Base-by-base conservation (phyloP, 2,113 vertebrate species). In the Catharus fuscescens region DNA sequence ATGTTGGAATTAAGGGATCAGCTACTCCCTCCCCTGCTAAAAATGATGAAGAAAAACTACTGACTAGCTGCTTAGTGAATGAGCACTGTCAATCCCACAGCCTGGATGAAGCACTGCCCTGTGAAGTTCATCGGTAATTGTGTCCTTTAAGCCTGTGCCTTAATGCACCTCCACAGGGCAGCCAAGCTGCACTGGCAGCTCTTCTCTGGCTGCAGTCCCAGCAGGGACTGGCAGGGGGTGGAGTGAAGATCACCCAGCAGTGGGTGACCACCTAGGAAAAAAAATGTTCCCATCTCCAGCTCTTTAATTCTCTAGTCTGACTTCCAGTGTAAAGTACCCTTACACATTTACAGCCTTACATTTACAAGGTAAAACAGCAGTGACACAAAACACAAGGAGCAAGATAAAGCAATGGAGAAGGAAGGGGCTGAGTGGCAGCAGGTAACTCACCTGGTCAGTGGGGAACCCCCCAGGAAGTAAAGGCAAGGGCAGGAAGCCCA, bases 1-100 rank as follows among this genome's bases (percentile, higher is more conserved):
- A 82, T 86, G 71, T 82, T 93, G 85, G 71, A 94, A 94, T 94
- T 96, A 95, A 93, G 87, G 67, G 85, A 95, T 92, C 87, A 77
- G 47, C 67, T 86, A 66, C 82, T 95, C 82, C 82, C 64, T 93
- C 19, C 24, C 16, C 71, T 8, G 3, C 48, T 88, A 60, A 91
- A 91, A 86, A 77, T 26, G 10, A 83, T 66, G 62, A 92, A 88
- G 62, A 83, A 87, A 65, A 88, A 36, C 42, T 69, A 61, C 59
- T 40, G 79, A 90, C 73, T 29, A 77, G 59, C 54, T 67, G 59
- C 78, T 90, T 70, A 77, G 42, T 80, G 81, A 95, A 91, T 59
- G 59, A 95, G 26, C 65, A 59, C 50, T 82, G 45, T 74, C 91
- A 92, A 3, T 80, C 21, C 60, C 50, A 36, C 2, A 19, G 81